Percentiles rank a stretch among this genome's conserved stretches.
Conservation (phyloP, 1,140 invertebrate species). For the Ericerus pela region DNA sequence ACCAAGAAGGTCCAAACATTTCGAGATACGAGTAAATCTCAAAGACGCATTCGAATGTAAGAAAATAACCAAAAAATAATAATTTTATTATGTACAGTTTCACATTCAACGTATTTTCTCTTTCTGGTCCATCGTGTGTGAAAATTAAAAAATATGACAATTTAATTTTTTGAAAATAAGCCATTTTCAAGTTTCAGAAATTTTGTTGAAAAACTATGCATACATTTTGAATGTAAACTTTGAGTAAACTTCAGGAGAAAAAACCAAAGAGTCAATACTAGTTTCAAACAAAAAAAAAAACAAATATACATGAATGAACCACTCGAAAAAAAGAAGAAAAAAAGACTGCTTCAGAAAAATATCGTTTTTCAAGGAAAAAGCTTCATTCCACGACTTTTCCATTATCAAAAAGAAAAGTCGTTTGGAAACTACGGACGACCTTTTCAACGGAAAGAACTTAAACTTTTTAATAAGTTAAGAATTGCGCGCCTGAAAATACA, state of each 20-base stretch:
- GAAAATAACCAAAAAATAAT: too few relatives aligned
- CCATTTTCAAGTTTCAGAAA: slow-evolving; percentile 4
- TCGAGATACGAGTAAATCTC: too few relatives aligned
- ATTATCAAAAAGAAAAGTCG: slow-evolving; percentile 2
- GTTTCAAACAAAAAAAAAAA: too few relatives aligned
- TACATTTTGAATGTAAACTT: slow-evolving; percentile 3
- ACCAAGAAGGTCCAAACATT: too few relatives aligned
- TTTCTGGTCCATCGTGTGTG: too few relatives aligned
- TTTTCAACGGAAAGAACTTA: slow-evolving; percentile 7
- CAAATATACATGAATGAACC: slow-evolving; percentile 5
- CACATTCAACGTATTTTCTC: too few relatives aligned
- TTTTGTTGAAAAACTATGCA: background rate
- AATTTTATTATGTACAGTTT: too few relatives aligned
- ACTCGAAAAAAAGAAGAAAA: background rate
- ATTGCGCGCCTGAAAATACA: background rate
- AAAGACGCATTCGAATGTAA: too few relatives aligned
- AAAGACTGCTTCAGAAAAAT: background rate
- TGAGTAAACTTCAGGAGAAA: background rate
- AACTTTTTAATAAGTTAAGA: slow-evolving; percentile 12
- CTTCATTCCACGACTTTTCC: slow-evolving; percentile 7
- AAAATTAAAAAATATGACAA: too few relatives aligned
- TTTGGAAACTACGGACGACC: slow-evolving; percentile 5
- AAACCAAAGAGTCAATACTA: too few relatives aligned
- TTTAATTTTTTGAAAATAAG: background rate
- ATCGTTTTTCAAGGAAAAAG: background rate